Conservation (phyloP, 2,888 invertebrate species). For the Lutraria lutraria region DNA sequence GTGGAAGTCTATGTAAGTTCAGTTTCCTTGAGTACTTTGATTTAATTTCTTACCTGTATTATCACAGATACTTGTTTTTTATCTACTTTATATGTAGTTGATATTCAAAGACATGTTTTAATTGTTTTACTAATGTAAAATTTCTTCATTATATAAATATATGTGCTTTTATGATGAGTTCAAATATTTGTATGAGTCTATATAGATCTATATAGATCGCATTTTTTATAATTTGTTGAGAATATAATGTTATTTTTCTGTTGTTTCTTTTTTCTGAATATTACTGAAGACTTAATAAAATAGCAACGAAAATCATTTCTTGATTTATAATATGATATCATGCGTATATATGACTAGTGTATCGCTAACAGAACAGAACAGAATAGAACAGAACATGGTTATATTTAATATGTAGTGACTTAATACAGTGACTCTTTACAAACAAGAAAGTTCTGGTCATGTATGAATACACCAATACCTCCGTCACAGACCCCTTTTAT, state of each 20-base stretch:
- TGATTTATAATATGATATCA: background rate
- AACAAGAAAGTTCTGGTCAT: no score
- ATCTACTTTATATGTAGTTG: background rate
- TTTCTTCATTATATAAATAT: background rate
- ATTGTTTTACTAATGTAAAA: background rate
- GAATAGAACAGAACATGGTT: no score
- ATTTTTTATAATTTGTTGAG: slow-evolving; percentile 20
- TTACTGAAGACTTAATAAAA: slow-evolving; percentile 17
- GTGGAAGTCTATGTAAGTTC: no score
- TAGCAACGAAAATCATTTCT: background rate
- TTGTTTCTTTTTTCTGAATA: slow-evolving; percentile 4
- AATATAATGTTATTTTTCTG: slow-evolving; percentile 13
- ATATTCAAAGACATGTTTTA: background rate
- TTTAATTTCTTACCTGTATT: no score
- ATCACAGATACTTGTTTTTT: background rate
- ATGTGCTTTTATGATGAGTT: slow-evolving; percentile 1
- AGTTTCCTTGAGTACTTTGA: no score
- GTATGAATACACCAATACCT: no score
- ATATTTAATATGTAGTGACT: no score
- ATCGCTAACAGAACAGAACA: no score
- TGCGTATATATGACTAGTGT: no score
- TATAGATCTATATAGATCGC: no score
- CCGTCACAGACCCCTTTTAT: no score
- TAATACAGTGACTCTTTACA: no score
- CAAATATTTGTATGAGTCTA: background rate